Percentiles rank a stretch among this genome's conserved stretches.
These are phyloP conservation scores for Diachasma alloeum DNA, from an alignment of 1,140 invertebrate genomes.

Conservation along the genomic window DNA sequence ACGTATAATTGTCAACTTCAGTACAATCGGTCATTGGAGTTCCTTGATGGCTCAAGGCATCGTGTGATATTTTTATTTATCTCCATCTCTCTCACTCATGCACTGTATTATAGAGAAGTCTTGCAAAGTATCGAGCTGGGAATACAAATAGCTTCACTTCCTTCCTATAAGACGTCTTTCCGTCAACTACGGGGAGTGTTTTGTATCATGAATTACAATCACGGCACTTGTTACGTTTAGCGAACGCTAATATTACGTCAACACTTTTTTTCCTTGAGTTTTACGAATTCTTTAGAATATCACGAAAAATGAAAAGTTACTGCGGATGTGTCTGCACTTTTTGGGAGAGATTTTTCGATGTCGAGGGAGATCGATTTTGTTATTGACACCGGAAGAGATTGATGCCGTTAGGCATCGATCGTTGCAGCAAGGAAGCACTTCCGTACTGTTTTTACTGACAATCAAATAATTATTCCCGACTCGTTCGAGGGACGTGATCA, in stretches of 20 bases:
- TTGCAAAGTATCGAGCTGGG: background rate
- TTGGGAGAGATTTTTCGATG: background rate
- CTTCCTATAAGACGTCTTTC: constrained; percentile 8
- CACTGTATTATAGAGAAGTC: background rate
- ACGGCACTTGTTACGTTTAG: background rate
- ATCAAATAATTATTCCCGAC: constrained; percentile 15
- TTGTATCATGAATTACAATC: background rate
- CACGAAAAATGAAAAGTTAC: background rate
- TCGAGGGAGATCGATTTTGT: background rate
- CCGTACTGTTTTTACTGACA: constrained; percentile 12
- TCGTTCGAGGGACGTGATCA: constrained; percentile 13
- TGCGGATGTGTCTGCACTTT: background rate
- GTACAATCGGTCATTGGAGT: background rate
- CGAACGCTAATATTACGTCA: background rate
- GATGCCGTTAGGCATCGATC: constrained; percentile 14
- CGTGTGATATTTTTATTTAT: background rate
- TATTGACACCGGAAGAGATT: constrained; percentile 16
- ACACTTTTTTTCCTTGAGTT: background rate
- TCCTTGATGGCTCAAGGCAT: background rate
- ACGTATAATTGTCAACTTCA: background rate
- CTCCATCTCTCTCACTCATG: background rate
- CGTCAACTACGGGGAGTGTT: background rate
- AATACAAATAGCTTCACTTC: constrained; percentile 10
- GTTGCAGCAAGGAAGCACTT: constrained; percentile 24
- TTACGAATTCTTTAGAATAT: background rate